A percentile compares a stretch with the other conserved stretches of the same genome.
Evolutionary conservation across 2,888 invertebrate species (phyloP).

Genomic region (Tenodera sinensis): DNA sequence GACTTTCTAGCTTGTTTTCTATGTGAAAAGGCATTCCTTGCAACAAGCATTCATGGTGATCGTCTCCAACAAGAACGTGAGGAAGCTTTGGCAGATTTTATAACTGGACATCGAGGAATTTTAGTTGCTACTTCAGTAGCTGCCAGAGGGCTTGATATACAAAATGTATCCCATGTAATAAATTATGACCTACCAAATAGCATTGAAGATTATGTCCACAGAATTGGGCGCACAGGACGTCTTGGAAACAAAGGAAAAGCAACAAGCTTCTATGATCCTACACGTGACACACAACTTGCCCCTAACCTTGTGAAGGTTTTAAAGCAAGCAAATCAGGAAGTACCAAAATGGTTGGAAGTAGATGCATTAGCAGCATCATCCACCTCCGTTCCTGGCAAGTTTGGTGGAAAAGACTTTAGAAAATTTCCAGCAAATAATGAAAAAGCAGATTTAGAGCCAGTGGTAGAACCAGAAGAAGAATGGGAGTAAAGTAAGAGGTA

Average conservation of each 20-base stretch:
- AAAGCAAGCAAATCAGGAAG: conserved; percentile 47
- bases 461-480: neutral
- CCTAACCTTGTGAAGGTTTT: conserved; percentile 68
- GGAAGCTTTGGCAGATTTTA: conserved; percentile 72
- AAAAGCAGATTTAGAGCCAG: neutral
- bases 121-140: conserved; percentile 95
- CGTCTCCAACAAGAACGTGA: conserved; percentile 70
- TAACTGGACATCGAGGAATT: conserved; percentile 68
- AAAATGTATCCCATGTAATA: conserved; percentile 62
- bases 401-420: conserved; percentile 10
- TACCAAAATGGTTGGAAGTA: neutral
- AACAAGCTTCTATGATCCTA: conserved; percentile 58
- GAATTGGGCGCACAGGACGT: conserved; percentile 51
- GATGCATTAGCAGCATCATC: neutral
- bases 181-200: conserved; percentile 49
- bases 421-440: neutral
- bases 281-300: conserved; percentile 56
- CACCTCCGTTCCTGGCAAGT: neutral
- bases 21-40: conserved; percentile 66
- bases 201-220: conserved; percentile 50
- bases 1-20: conserved; percentile 84
- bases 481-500: neutral
- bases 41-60: conserved; percentile 74
- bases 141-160: conserved; percentile 90
- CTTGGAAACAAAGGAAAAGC: conserved; percentile 48